Percentiles rank a stretch among this genome's conserved stretches.
phyloP scores from a whole-genome alignment of 2,113 vertebrate species.

The Geococcyx californianus region DNA sequence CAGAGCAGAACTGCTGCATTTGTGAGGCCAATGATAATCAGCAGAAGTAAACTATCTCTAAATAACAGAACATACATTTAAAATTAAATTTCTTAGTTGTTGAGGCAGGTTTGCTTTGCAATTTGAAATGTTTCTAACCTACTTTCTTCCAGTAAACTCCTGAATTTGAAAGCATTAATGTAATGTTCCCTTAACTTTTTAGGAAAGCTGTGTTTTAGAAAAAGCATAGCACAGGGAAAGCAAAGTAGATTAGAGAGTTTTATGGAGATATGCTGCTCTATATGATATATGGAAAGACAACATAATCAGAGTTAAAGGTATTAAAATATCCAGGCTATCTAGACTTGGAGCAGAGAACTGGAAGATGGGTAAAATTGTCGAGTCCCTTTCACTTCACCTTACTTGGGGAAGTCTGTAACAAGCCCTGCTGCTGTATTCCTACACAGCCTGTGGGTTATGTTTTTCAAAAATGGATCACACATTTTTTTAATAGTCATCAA shows the following conservation, averaged over 20 bases:
- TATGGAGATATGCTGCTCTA: not conserved
- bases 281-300: not conserved
- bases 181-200: not conserved
- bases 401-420: not conserved
- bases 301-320: not conserved
- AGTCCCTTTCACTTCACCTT: not conserved
- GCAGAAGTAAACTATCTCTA: not conserved
- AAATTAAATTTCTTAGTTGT: not conserved
- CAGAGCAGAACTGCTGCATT: not conserved
- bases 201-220: not conserved
- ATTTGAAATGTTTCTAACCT: not conserved
- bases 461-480: not conserved
- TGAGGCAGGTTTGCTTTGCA: not conserved
- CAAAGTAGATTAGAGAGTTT: not conserved
- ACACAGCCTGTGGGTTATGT: not conserved
- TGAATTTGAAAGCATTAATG: not conserved
- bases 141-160: not conserved
- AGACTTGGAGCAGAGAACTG: not conserved
- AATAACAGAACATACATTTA: fast-evolving
- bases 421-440: not conserved
- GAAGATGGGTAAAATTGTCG: not conserved
- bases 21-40: not conserved
- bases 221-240: not conserved
- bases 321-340: not conserved
- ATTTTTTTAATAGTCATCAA: not conserved